phyloP scores from a whole-genome alignment of 2,888 invertebrate genomes.

The Campoplex nolae region DNA sequence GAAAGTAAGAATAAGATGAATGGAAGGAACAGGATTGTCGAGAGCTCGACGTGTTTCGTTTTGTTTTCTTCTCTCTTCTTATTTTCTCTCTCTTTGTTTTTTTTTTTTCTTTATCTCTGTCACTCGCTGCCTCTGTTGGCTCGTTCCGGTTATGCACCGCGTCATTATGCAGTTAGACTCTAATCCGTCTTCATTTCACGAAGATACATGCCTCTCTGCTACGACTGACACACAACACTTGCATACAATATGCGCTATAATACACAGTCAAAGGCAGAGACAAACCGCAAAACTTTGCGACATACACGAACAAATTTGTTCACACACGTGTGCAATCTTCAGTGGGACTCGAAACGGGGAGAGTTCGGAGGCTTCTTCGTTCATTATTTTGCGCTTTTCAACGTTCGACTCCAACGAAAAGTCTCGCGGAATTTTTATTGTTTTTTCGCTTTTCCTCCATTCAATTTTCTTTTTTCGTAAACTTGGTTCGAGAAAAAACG shows the following conservation, averaged over 20 bases:
- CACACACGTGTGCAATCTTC: too few species aligned
- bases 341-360: too few species aligned
- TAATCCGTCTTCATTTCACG: constrained; percentile 70
- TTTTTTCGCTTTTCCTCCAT: too few species aligned
- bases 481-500: too few species aligned
- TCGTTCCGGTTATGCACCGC: constrained; percentile 71
- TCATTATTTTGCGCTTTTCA: background rate
- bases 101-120: constrained; percentile 31
- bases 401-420: background rate
- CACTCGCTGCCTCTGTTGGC: constrained; percentile 62
- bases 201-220: constrained; percentile 34
- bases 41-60: constrained; percentile 48
- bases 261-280: constrained; percentile 7
- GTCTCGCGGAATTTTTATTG: background rate
- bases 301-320: background rate
- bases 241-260: constrained; percentile 31
- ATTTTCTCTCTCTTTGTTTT: constrained; percentile 3
- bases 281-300: constrained; percentile 35
- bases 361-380: background rate
- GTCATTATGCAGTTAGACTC: constrained; percentile 71
- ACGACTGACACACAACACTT: constrained; percentile 52
- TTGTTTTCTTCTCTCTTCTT: constrained; percentile 25
- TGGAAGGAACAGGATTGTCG: constrained; percentile 50
- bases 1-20: constrained; percentile 54
- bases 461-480: too few species aligned